A percentile compares a stretch with the other conserved stretches of the same genome.
These are phyloP conservation scores for Polydrusus pterygomalis DNA, from an alignment of 2,888 invertebrate species.

Conservation along the genomic window DNA sequence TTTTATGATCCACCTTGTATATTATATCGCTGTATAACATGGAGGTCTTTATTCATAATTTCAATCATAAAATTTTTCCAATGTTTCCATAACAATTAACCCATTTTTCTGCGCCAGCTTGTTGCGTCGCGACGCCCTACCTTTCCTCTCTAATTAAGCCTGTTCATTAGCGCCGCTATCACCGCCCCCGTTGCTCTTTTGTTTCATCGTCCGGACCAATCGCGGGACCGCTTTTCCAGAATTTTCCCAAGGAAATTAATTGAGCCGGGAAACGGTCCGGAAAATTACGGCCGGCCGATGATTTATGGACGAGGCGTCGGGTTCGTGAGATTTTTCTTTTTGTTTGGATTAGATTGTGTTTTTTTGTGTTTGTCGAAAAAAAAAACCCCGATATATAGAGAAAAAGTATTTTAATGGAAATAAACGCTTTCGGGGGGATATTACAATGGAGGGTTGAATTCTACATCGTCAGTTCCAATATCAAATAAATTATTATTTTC, in stretches of 20 bases:
- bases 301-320: conserved; percentile 49
- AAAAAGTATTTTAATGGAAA: conserved; percentile 30
- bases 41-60: too few relatives aligned
- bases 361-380: conserved; percentile 27
- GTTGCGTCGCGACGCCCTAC: conserved; percentile 38
- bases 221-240: conserved; percentile 34
- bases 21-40: too few relatives aligned
- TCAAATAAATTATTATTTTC: not conserved
- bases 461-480: not conserved
- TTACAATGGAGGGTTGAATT: not conserved
- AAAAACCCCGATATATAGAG: conserved; percentile 14
- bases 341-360: conserved; percentile 54
- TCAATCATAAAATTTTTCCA: not conserved
- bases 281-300: conserved; percentile 54
- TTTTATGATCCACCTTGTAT: too few relatives aligned
- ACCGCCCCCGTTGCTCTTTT: conserved; percentile 50
- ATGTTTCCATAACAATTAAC: conserved; percentile 4
- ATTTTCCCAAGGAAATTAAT: conserved; percentile 56
- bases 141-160: conserved; percentile 46
- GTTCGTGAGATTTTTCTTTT: conserved; percentile 53
- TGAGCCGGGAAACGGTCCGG: conserved; percentile 46
- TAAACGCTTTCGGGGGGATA: conserved; percentile 21
- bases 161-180: conserved; percentile 53
- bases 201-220: conserved; percentile 50
- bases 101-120: not conserved